Evolutionary conservation across 2,797 vertebrate species (phyloP).

Genomic region (Anomalospiza imberbis): DNA sequence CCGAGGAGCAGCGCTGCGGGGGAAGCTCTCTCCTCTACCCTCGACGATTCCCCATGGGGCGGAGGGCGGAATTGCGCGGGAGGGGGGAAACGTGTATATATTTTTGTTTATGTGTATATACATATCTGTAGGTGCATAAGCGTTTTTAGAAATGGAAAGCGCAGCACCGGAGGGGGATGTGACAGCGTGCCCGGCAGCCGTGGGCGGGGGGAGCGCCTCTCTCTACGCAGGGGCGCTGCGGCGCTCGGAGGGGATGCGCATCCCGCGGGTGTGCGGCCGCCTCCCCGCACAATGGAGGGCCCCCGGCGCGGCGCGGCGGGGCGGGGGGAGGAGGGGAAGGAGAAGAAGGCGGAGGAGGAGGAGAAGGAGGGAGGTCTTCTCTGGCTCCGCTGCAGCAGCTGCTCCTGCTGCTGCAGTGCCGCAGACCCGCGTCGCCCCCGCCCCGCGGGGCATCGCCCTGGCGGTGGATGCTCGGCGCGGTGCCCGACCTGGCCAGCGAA

Average conservation of each 20-base stretch:
- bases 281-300: conserved; percentile 60
- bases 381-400: neutral
- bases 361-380: neutral
- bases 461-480: neutral
- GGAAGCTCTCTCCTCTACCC: neutral
- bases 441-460: neutral
- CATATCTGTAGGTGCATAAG: neutral
- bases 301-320: neutral
- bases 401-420: conserved; percentile 23
- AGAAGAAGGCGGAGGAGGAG: neutral
- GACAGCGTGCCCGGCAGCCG: neutral
- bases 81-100: rapidly evolving
- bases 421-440: neutral
- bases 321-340: neutral
- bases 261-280: neutral
- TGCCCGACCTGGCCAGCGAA: neutral
- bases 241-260: neutral
- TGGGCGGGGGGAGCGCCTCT: neutral
- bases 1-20: neutral
- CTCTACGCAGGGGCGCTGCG: neutral
- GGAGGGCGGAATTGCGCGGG: neutral
- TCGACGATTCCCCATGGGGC: neutral
- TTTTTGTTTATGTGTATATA: rapidly evolving
- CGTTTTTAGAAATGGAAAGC: neutral
- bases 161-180: neutral